phyloP scores from a whole-genome alignment of 1,140 invertebrate genomes.

The Listronotus oregonensis region DNA sequence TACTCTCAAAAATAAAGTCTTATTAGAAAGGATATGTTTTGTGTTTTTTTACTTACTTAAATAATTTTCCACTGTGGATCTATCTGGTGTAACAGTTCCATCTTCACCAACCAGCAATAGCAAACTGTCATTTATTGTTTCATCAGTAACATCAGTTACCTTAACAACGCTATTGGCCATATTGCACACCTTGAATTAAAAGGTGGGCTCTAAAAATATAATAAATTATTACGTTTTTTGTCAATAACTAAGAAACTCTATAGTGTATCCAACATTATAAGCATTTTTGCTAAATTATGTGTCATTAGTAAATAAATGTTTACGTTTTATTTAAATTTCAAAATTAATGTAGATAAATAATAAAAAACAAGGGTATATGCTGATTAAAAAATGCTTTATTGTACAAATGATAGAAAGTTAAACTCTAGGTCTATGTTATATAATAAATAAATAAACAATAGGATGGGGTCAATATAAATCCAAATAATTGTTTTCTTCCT shows the following conservation, averaged over 20 bases:
- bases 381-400: constrained; percentile 7
- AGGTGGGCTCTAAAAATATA: background rate
- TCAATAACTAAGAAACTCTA: too few relatives aligned
- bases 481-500: too few relatives aligned
- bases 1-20: too few relatives aligned
- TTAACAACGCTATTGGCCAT: constrained; percentile 54
- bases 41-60: constrained; percentile 47
- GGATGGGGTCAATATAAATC: too few relatives aligned
- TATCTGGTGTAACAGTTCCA: constrained; percentile 52
- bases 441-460: too few relatives aligned
- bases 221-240: too few relatives aligned
- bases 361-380: constrained; percentile 9
- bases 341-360: background rate
- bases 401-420: background rate
- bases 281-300: background rate
- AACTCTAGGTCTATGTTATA: too few relatives aligned
- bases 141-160: constrained; percentile 49
- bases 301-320: background rate
- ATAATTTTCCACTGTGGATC: constrained; percentile 50
- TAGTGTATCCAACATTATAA: too few relatives aligned
- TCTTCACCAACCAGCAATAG: constrained; percentile 51
- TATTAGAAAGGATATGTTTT: too few relatives aligned
- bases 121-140: constrained; percentile 46
- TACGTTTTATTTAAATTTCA: background rate
- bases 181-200: constrained; percentile 9